phyloP scores from a whole-genome alignment of 2,113 vertebrate genomes.

The Orthonyx spaldingii region DNA sequence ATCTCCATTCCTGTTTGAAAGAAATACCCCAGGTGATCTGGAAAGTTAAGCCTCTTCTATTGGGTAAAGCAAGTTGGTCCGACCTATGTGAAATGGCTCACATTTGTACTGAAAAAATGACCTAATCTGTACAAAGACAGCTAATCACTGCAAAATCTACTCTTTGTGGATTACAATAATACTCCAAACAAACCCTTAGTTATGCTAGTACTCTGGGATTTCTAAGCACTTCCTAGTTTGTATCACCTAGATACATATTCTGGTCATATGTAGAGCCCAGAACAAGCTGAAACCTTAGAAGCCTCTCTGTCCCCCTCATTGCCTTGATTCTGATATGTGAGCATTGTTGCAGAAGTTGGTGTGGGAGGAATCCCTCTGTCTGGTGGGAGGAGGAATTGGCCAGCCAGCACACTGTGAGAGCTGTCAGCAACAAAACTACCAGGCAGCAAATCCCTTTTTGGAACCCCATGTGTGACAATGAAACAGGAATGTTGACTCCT shows the following conservation, averaged over 20 bases:
- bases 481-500: neutral
- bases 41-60: neutral
- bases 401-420: accelerated
- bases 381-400: neutral
- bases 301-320: neutral
- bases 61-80: neutral
- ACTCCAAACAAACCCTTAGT: neutral
- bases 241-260: neutral
- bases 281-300: neutral
- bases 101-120: neutral
- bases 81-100: neutral
- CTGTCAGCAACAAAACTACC: neutral
- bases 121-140: neutral
- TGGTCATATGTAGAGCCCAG: neutral
- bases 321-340: neutral
- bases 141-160: neutral
- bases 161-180: neutral
- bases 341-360: neutral
- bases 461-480: too few relatives aligned
- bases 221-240: neutral
- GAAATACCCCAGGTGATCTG: neutral
- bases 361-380: neutral
- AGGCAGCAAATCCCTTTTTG: neutral
- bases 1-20: neutral
- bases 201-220: neutral